phyloP scores from a whole-genome alignment of 2,888 invertebrate species.

The Drosophila fulvimacula region DNA sequence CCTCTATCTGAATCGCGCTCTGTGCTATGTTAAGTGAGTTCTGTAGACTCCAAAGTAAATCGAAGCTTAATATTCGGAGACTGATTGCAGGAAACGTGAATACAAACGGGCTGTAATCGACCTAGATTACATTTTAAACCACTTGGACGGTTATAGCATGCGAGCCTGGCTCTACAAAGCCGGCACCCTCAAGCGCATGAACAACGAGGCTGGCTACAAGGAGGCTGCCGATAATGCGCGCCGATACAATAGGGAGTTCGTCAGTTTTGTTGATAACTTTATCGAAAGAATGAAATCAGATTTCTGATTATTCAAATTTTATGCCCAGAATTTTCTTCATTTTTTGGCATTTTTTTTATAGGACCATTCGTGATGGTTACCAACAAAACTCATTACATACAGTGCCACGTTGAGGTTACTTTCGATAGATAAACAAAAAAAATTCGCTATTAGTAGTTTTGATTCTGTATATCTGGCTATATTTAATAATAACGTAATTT shows the following conservation, averaged over 20 bases:
- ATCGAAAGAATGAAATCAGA: constrained; percentile 42
- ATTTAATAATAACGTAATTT: no score
- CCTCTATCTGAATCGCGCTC: constrained; percentile 44
- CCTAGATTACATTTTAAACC: constrained; percentile 43
- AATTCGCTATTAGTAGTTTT: background rate
- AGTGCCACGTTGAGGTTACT: background rate
- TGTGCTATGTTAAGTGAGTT: constrained; percentile 52
- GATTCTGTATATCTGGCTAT: background rate
- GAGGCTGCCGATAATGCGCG: constrained; percentile 31
- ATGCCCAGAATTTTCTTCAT: background rate
- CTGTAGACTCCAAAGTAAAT: background rate
- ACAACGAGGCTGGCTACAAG: constrained; percentile 46
- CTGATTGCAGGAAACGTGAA: constrained; percentile 38
- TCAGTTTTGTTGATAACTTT: constrained; percentile 35
- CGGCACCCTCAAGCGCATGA: constrained; percentile 46
- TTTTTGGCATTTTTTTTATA: background rate
- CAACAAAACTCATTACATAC: background rate
- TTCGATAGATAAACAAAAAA: background rate
- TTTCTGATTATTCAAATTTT: constrained; percentile 23
- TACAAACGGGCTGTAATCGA: constrained; percentile 52
- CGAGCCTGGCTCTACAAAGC: constrained; percentile 64
- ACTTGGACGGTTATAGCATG: constrained; percentile 37
- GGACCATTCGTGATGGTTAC: background rate
- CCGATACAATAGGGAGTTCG: constrained; percentile 13
- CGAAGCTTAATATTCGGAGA: background rate